Conservation (phyloP, 2,113 vertebrate species). For the Leptobrachium ailaonicum region DNA sequence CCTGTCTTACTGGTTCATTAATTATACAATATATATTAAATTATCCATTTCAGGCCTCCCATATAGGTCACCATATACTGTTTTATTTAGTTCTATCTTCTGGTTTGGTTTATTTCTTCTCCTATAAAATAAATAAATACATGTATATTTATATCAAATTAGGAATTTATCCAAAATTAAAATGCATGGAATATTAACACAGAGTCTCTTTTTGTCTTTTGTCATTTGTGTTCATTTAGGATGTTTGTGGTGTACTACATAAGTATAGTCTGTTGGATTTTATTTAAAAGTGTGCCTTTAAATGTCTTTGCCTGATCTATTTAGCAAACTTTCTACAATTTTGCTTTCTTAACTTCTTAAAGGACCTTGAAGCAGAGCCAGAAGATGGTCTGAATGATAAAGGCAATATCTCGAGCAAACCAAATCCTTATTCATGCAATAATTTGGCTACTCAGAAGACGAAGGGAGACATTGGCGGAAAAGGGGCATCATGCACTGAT, state of each 20-base stretch:
- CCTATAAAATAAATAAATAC: too few relatives aligned
- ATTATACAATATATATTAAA: slow-evolving; percentile 28
- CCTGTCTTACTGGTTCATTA: slow-evolving; percentile 38
- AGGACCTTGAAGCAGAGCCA: slow-evolving; percentile 66
- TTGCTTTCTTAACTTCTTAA: slow-evolving; percentile 54
- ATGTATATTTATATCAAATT: background rate
- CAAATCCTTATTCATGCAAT: slow-evolving; percentile 46
- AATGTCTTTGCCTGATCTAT: background rate
- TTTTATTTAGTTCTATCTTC: background rate
- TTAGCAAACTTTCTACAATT: slow-evolving; percentile 27
- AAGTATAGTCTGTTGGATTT: background rate
- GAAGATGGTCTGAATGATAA: slow-evolving; percentile 59
- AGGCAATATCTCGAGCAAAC: slow-evolving; percentile 48
- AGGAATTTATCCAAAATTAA: background rate
- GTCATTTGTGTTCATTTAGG: background rate
- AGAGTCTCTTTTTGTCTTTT: background rate
- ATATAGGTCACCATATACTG: background rate
- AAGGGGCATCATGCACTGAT: slow-evolving; percentile 44
- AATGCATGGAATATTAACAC: background rate
- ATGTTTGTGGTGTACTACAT: background rate
- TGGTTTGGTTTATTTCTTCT: background rate
- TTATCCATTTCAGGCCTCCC: slow-evolving; percentile 23
- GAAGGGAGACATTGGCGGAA: slow-evolving; percentile 37
- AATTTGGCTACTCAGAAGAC: slow-evolving; percentile 54
- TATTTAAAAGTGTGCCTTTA: background rate